Conservation (phyloP, 2,113 vertebrate genomes). For the Solea solea region DNA sequence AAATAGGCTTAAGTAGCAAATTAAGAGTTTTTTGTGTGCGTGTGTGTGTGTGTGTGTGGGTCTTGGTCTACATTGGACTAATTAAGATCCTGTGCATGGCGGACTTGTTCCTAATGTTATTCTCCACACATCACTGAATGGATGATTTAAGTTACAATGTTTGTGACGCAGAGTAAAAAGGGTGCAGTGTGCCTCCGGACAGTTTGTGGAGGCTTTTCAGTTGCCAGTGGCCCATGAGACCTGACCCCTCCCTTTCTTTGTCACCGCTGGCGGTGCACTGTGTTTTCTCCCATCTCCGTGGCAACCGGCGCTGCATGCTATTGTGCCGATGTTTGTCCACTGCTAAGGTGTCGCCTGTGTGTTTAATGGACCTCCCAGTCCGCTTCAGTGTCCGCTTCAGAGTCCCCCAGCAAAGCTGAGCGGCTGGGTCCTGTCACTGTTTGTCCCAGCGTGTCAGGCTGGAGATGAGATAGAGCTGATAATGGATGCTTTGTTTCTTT, state of each 20-base stretch:
- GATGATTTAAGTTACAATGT: conserved; percentile 45
- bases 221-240: conserved; percentile 62
- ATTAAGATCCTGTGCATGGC: conserved; percentile 15
- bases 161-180: conserved; percentile 47
- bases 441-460: conserved; percentile 68
- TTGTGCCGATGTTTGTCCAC: conserved; percentile 79
- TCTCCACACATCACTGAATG: conserved; percentile 38
- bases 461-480: conserved; percentile 74
- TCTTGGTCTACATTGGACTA: background rate
- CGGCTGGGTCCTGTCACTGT: conserved; percentile 59
- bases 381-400: conserved; percentile 64
- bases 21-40: no score
- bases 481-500: conserved; percentile 76
- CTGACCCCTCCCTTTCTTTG: conserved; percentile 74
- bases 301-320: conserved; percentile 66
- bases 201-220: conserved; percentile 63
- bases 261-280: conserved; percentile 62
- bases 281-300: conserved; percentile 72
- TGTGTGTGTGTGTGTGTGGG: no score
- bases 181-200: conserved; percentile 37
- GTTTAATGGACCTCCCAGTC: conserved; percentile 77
- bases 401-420: conserved; percentile 50
- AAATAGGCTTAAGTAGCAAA: no score
- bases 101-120: conserved; percentile 24
- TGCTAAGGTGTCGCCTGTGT: conserved; percentile 76